These are phyloP conservation scores for Yasuhikotakia modesta DNA, from an alignment of 2,797 vertebrate species.

Conservation along the genomic window DNA sequence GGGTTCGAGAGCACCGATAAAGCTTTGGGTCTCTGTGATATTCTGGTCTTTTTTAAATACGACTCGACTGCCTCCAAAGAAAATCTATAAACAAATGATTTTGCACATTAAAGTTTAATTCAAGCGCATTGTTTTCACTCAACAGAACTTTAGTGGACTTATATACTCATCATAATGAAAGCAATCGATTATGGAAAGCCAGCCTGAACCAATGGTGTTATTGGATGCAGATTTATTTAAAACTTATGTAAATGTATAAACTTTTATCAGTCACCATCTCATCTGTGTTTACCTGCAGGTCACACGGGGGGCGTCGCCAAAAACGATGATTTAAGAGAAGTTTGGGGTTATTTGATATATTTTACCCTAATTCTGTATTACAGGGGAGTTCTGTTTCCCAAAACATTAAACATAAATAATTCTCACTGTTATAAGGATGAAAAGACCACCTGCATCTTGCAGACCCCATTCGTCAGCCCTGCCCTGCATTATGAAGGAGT, in stretches of 20 bases:
- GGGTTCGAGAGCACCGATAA: not conserved
- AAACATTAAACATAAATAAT: slow-evolving; percentile 58
- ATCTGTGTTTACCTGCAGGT: slow-evolving; percentile 28
- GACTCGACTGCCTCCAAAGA: not conserved
- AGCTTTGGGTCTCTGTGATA: not conserved
- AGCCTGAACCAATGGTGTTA: slow-evolving; percentile 36
- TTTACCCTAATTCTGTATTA: slow-evolving; percentile 40
- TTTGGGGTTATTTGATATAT: slow-evolving; percentile 20
- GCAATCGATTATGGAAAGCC: slow-evolving; percentile 31
- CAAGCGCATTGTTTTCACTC: not conserved
- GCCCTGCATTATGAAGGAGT: slow-evolving; percentile 58
- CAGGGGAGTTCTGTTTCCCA: slow-evolving; percentile 41
- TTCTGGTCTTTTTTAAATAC: not conserved
- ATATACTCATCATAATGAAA: slow-evolving; percentile 23
- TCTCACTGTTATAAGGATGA: slow-evolving; percentile 33
- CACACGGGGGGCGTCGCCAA: slow-evolving; percentile 23
- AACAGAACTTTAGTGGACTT: not conserved
- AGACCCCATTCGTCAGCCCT: slow-evolving; percentile 49
- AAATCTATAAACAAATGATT: not conserved
- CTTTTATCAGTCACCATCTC: slow-evolving; percentile 28
- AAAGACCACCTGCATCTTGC: slow-evolving; percentile 57
- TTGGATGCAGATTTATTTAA: slow-evolving; percentile 51
- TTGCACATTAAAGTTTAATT: not conserved
- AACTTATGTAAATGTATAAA: slow-evolving; percentile 43
- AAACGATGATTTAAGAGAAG: slow-evolving; percentile 20